Evolutionary conservation across 1,140 invertebrate species (phyloP), one percentile per base, ranked within the genome.

Genomic region (Zophobas atratus): DNA sequence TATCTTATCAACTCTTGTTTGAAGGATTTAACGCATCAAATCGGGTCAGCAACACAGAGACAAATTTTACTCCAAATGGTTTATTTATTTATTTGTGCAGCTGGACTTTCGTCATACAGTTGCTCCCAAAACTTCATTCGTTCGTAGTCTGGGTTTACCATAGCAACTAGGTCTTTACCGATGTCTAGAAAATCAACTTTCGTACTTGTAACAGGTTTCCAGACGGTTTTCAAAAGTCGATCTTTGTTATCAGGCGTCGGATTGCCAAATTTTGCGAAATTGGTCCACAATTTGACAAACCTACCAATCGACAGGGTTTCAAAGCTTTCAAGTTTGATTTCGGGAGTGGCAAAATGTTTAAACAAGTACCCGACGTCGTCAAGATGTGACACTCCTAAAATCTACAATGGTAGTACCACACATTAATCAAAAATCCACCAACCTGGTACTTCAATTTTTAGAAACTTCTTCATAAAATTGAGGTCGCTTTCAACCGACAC

Each of bases 241-340:
- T 79, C 77, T 2, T 38, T 36, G 5, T 5, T 8, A 0, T 35
- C 8, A 35, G 73, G 77, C 1, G 77, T 77, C 1, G 78, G 78
- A 56, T 79, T 70, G 32, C 74, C 75, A 53, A 56, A 77, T 79
- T 79, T 77, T 1, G 78, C 78, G 77, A 79, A 79, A 63, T 79
- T 79, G 1, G 70, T 73, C 78, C 78, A 79, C 32, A 79, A 70
- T 1, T 70, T 74, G 6, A 74, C 60, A 1, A 77, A 38, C 70
- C 56, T 53, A 1, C 67, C 35, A 8, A 51, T 32, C 1, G 38
- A 41, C 67, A 20, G 48, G 39, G 57, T 1, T n/a, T 77, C 75
- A 1, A 3, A 6, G 3, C 33, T 60, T 41, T 53, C 32, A 6
- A 1, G 33, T 38, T 48, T 53, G 41, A 32, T 53, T 4, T 6